A percentile compares a stretch with the other conserved stretches of the same genome.
Conservation (phyloP, 2,113 vertebrate species). For the Brachionichthys hirsutus region DNA sequence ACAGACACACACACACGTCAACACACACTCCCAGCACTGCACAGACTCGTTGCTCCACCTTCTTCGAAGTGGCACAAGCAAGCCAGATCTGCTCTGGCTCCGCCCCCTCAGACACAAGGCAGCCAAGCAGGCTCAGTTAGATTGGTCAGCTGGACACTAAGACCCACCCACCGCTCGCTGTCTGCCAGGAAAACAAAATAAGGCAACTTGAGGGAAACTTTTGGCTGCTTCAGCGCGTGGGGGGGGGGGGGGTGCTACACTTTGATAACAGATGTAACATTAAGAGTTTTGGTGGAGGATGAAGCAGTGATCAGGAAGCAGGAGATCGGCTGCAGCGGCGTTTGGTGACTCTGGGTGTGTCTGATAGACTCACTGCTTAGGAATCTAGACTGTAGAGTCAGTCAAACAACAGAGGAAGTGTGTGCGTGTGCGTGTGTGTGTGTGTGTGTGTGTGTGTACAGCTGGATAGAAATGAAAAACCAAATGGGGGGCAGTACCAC, state of each 20-base stretch:
- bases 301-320: not conserved
- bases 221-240: slow-evolving; percentile 18
- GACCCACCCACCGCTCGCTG: slow-evolving; percentile 37
- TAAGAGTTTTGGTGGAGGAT: not conserved
- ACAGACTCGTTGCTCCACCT: slow-evolving; percentile 64
- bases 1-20: slow-evolving; percentile 24
- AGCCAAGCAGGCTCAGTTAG: slow-evolving; percentile 41
- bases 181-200: slow-evolving; percentile 54
- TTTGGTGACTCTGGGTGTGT: slow-evolving; percentile 67
- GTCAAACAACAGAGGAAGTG: slow-evolving; percentile 41
- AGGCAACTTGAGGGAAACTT: slow-evolving; percentile 38
- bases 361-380: slow-evolving; percentile 72
- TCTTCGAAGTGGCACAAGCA: slow-evolving; percentile 42
- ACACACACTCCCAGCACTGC: slow-evolving; percentile 32
- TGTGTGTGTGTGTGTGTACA: slow-evolving; percentile 13
- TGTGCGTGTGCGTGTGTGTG: slow-evolving; percentile 9
- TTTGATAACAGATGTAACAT: slow-evolving; percentile 3
- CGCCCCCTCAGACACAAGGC: slow-evolving; percentile 42
- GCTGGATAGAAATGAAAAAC: slow-evolving; percentile 6
- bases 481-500: slow-evolving; percentile 23
- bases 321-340: slow-evolving; percentile 20
- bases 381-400: slow-evolving; percentile 76
- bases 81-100: slow-evolving; percentile 38
- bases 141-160: slow-evolving; percentile 54
- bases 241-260: slow-evolving; percentile 3